These are phyloP conservation scores for Mus caroli DNA, from an alignment of 2,797 vertebrate species.

Conservation along the genomic window DNA sequence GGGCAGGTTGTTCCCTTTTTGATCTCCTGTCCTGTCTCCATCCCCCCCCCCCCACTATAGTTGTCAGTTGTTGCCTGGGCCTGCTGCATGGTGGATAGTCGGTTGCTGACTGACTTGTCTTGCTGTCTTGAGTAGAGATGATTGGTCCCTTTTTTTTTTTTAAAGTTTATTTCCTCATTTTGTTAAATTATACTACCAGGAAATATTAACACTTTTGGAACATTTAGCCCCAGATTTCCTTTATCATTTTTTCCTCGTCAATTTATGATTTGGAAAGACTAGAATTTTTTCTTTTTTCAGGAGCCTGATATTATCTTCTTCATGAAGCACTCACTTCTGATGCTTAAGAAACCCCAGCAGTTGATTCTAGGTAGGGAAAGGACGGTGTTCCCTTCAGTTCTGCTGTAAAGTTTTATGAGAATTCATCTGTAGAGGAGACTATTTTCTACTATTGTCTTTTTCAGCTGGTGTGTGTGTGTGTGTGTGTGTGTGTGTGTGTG, in stretches of 20 bases:
- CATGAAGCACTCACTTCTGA: neutral
- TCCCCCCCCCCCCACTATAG: rapidly evolving
- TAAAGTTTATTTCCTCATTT: neutral
- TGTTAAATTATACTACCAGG: neutral
- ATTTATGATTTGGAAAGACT: conserved; percentile 8
- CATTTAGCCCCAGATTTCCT: neutral
- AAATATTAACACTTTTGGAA: neutral
- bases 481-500: neutral
- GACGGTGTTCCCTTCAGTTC: neutral
- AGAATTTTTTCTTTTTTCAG: conserved; percentile 15
- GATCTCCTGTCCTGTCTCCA: neutral
- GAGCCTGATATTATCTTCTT: neutral
- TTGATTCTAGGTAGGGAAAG: neutral
- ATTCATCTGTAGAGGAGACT: neutral
- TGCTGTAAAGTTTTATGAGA: neutral
- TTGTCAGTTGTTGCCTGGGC: rapidly evolving
- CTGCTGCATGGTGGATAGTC: neutral
- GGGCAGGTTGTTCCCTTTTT: neutral
- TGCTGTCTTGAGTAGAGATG: neutral
- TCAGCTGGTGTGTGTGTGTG: neutral
- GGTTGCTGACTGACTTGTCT: neutral
- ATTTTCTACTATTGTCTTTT: neutral
- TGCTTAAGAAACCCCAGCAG: neutral
- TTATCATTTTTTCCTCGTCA: neutral
- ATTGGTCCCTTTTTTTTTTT: neutral